Evolutionary conservation across 2,888 invertebrate species (phyloP).

Genomic region (Heliconius hortense): DNA sequence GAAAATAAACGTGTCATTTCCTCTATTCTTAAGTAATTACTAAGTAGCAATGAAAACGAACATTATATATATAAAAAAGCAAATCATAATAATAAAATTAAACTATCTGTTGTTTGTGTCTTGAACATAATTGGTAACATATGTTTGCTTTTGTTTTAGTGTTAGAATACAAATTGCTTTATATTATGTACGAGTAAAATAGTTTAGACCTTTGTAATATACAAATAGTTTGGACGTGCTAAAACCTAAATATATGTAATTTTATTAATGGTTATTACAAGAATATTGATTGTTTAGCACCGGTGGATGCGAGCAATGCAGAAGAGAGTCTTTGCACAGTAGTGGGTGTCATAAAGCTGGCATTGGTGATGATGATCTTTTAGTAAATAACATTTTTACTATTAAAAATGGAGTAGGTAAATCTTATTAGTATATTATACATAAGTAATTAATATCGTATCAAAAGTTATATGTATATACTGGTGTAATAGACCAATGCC

Average conservation of each 20-base stretch:
- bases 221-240: too few relatives aligned
- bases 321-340: too few relatives aligned
- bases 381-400: background rate
- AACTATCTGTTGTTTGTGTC: background rate
- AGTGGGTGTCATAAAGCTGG: background rate
- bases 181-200: too few relatives aligned
- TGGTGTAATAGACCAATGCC: too few relatives aligned
- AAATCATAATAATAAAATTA: background rate
- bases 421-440: background rate
- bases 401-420: background rate
- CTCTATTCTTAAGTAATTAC: background rate
- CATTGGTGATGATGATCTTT: background rate
- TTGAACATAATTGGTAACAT: background rate
- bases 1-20: slow-evolving; percentile 4
- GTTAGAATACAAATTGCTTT: background rate
- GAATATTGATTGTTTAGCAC: too few relatives aligned
- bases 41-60: background rate
- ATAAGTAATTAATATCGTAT: too few relatives aligned
- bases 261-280: too few relatives aligned
- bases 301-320: too few relatives aligned
- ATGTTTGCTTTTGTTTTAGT: background rate
- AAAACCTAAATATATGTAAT: too few relatives aligned
- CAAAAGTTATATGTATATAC: too few relatives aligned
- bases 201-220: too few relatives aligned
- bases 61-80: background rate